phyloP scores from a whole-genome alignment of 2,797 vertebrate genomes.

The Bufotes viridis region DNA sequence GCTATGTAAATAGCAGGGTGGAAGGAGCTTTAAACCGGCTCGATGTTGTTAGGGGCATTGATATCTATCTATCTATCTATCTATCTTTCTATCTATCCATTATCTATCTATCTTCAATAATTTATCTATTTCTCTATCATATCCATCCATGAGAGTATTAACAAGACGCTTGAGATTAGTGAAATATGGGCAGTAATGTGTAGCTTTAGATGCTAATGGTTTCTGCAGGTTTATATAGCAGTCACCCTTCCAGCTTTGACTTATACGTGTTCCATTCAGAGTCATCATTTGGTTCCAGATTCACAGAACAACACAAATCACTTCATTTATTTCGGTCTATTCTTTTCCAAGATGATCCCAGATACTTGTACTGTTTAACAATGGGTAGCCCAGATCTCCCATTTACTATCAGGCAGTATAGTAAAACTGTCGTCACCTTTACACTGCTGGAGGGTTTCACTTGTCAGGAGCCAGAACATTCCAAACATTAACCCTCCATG shows the following conservation, averaged over 20 bases:
- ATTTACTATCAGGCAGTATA: constrained; percentile 29
- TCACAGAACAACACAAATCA: constrained; percentile 38
- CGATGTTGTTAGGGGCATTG: too few relatives aligned
- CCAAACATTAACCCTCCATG: constrained; percentile 38
- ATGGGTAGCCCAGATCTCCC: constrained; percentile 22
- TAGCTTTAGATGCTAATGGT: constrained; percentile 24
- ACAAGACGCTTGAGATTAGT: not conserved
- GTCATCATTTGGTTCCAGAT: constrained; percentile 36
- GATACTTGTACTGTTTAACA: constrained; percentile 7
- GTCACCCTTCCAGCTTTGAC: constrained; percentile 15
- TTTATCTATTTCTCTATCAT: not conserved
- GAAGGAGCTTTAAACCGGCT: too few relatives aligned
- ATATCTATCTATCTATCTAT: constrained; percentile 1
- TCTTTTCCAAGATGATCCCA: constrained; percentile 39
- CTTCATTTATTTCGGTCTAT: constrained; percentile 42
- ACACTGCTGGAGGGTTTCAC: constrained; percentile 34
- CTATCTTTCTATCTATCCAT: not conserved
- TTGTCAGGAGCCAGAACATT: constrained; percentile 35
- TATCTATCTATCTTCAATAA: not conserved
- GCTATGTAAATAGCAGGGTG: too few relatives aligned
- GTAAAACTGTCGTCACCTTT: constrained; percentile 57
- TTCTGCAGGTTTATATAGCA: constrained; percentile 26
- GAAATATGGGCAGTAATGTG: not conserved
- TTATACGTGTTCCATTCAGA: constrained; percentile 38
- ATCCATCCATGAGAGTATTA: not conserved